These are phyloP conservation scores for Drosophila nr. perissopoda DNA, from an alignment of 2,888 invertebrate species.

Conservation along the genomic window DNA sequence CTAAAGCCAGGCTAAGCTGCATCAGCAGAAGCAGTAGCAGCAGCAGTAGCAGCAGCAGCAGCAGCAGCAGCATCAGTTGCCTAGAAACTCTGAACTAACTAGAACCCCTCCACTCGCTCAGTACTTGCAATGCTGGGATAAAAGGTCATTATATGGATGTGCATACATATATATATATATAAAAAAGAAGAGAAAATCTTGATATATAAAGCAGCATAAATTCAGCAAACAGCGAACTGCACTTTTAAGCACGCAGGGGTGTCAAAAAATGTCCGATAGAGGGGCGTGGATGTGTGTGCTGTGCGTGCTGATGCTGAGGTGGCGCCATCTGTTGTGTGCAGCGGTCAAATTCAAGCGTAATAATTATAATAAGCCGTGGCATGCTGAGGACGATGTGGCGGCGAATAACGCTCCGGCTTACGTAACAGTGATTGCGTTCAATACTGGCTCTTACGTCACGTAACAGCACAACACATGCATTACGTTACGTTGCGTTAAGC, in stretches of 20 bases:
- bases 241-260: constrained; percentile 20
- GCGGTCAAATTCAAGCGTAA: constrained; percentile 20
- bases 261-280: neutral
- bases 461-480: constrained; percentile 10
- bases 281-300: neutral
- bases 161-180: neutral
- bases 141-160: constrained; percentile 58
- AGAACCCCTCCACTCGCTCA: too few species aligned
- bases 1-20: constrained; percentile 56
- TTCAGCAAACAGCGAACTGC: constrained; percentile 34
- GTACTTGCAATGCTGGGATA: constrained; percentile 32
- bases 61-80: constrained; percentile 15
- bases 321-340: constrained; percentile 25
- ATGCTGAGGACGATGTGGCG: constrained; percentile 6
- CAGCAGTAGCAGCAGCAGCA: constrained; percentile 42
- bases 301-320: neutral
- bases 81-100: neutral
- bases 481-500: neutral
- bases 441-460: constrained; percentile 26
- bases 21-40: constrained; percentile 1
- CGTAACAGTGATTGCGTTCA: constrained; percentile 15
- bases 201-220: constrained; percentile 29
- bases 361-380: constrained; percentile 18
- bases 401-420: constrained; percentile 7
- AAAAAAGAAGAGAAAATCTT: constrained; percentile 21